These are phyloP conservation scores for Diphyllodes magnificus DNA, from an alignment of 2,113 vertebrate genomes.

Conservation along the genomic window DNA sequence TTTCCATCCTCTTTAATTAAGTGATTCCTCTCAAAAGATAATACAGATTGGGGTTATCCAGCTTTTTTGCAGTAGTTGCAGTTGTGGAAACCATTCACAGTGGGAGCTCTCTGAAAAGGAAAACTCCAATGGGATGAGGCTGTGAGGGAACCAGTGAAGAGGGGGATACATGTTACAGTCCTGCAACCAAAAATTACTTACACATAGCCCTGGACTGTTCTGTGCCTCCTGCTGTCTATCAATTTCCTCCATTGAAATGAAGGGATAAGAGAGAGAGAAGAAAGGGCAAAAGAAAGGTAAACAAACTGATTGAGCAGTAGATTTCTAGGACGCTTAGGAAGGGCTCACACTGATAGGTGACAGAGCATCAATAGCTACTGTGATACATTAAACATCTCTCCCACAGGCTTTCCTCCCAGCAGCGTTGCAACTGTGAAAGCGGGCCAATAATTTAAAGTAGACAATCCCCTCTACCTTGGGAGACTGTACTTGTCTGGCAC, in stretches of 20 bases:
- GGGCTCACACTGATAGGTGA: neutral
- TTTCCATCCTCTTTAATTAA: slow-evolving; percentile 3
- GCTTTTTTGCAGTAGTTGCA: neutral
- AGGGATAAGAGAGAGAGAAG: neutral
- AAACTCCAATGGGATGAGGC: neutral
- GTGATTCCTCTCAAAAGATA: neutral
- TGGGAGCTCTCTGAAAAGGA: neutral
- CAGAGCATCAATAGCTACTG: neutral
- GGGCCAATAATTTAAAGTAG: neutral
- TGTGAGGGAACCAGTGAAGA: neutral
- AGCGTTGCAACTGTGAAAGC: neutral
- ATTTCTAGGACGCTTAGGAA: neutral
- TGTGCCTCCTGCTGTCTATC: neutral
- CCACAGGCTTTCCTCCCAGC: neutral
- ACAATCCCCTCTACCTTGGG: accelerated
- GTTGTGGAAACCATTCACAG: neutral
- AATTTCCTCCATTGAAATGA: neutral
- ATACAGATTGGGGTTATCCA: neutral
- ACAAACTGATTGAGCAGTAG: neutral
- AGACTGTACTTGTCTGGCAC: neutral
- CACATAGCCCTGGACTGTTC: neutral
- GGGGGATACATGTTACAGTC: accelerated
- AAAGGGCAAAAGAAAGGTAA: neutral
- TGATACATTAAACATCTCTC: neutral
- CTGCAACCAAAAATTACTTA: neutral